phyloP scores from a whole-genome alignment of 2,888 invertebrate genomes.

The Xanthorhoe spadicearia region DNA sequence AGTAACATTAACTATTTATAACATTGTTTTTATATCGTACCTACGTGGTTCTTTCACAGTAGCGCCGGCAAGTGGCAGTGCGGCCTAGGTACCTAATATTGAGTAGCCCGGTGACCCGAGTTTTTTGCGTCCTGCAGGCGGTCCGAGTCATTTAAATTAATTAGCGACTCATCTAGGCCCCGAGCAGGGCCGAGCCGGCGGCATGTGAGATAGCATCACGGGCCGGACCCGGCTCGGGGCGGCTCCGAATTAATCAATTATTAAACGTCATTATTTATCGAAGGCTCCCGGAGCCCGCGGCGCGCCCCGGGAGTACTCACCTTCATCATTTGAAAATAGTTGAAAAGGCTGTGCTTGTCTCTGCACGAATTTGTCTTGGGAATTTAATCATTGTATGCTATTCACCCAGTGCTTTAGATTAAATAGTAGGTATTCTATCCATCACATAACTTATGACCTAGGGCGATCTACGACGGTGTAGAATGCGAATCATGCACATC shows the following conservation, averaged over 20 bases:
- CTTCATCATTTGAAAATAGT: slow-evolving; percentile 5
- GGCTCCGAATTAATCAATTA: slow-evolving; percentile 74
- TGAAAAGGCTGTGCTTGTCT: not conserved
- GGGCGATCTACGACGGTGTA: too few species aligned
- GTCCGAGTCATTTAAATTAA: slow-evolving; percentile 74
- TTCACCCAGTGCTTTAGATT: not conserved
- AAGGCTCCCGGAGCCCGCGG: slow-evolving; percentile 49
- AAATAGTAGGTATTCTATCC: too few species aligned
- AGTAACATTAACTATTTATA: too few species aligned
- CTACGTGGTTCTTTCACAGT: slow-evolving; percentile 1
- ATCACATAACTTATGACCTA: too few species aligned
- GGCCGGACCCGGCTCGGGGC: slow-evolving; percentile 46
- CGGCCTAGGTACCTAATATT: slow-evolving; percentile 17
- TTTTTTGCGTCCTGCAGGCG: slow-evolving; percentile 45
- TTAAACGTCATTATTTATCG: slow-evolving; percentile 76
- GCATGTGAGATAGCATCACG: slow-evolving; percentile 45
- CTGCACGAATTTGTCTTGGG: too few species aligned
- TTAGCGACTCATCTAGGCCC: slow-evolving; percentile 67
- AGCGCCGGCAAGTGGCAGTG: slow-evolving; percentile 4
- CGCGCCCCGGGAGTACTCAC: slow-evolving; percentile 23
- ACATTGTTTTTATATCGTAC: not conserved
- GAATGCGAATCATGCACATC: not conserved
- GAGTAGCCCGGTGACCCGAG: slow-evolving; percentile 46
- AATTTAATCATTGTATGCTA: not conserved
- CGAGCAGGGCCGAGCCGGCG: slow-evolving; percentile 41